Evolutionary conservation across 2,113 vertebrate species (phyloP).

Genomic region (Pelecanoides urinatrix): DNA sequence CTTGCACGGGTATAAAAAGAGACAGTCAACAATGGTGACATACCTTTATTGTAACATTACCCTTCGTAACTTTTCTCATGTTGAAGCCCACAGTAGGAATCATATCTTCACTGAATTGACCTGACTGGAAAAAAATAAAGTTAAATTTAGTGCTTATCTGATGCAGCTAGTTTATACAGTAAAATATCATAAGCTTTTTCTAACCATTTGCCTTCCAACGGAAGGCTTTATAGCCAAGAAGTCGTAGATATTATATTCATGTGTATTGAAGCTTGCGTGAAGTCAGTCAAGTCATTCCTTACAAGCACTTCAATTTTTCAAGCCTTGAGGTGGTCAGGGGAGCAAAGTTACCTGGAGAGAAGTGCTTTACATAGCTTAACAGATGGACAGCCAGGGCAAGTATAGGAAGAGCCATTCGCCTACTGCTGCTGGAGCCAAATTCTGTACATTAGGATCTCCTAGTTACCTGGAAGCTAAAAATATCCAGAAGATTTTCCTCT

Average conservation of each 20-base stretch:
- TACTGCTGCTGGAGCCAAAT: not conserved
- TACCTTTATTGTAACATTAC: conserved; percentile 89
- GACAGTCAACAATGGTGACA: not conserved
- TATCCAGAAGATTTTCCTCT: not conserved
- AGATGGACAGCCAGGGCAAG: not conserved
- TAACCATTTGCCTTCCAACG: not conserved
- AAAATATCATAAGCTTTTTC: not conserved
- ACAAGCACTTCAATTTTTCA: not conserved
- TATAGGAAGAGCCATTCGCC: not conserved
- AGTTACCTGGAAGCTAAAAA: not conserved
- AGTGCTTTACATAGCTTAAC: not conserved
- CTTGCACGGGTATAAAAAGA: not conserved
- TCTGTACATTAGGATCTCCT: not conserved
- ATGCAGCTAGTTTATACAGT: not conserved
- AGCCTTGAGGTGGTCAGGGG: not conserved
- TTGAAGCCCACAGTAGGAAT: conserved; percentile 88
- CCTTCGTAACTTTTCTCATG: conserved; percentile 87
- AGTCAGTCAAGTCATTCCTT: not conserved
- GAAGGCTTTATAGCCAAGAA: not conserved
- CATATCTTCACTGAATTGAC: conserved; percentile 88
- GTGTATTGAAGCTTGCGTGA: not conserved
- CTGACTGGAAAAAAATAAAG: conserved; percentile 68
- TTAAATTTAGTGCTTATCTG: not conserved
- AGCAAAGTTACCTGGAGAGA: not conserved
- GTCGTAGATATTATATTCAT: rapidly evolving